These are phyloP conservation scores for Tipula unca DNA, from an alignment of 2,888 invertebrate genomes.

Conservation along the genomic window DNA sequence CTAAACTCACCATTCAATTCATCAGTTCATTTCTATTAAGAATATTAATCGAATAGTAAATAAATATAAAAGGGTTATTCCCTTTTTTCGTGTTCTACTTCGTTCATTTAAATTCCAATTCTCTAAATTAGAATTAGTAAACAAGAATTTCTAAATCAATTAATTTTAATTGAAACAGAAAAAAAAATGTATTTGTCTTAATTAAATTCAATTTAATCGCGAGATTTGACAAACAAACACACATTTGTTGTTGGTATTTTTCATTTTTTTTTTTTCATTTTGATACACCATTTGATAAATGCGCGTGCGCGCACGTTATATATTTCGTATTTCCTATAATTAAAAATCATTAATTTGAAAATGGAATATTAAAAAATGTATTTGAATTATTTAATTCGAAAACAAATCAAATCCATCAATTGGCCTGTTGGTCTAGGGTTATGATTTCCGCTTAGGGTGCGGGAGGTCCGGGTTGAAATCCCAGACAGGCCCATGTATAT, in stretches of 20 bases:
- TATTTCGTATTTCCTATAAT: neutral
- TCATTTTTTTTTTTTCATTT: neutral
- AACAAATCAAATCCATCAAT: too few relatives aligned
- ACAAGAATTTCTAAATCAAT: neutral
- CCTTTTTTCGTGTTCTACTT: neutral
- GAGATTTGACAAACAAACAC: neutral
- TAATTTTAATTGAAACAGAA: neutral
- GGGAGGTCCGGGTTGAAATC: conserved; percentile 16
- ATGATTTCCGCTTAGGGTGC: conserved; percentile 21
- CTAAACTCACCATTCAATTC: neutral
- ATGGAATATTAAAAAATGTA: neutral
- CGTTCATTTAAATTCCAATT: neutral
- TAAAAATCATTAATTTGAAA: neutral
- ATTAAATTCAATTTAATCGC: neutral
- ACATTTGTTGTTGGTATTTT: neutral
- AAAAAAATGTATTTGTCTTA: neutral
- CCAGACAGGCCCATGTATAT: neutral
- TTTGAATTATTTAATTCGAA: neutral
- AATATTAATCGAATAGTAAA: neutral
- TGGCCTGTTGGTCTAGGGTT: neutral
- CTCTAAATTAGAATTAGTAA: neutral
- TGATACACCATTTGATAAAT: neutral
- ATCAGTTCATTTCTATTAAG: neutral
- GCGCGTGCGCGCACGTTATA: neutral
- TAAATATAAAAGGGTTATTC: neutral